phyloP scores from a whole-genome alignment of 2,888 invertebrate genomes.

The Lutraria lutraria region DNA sequence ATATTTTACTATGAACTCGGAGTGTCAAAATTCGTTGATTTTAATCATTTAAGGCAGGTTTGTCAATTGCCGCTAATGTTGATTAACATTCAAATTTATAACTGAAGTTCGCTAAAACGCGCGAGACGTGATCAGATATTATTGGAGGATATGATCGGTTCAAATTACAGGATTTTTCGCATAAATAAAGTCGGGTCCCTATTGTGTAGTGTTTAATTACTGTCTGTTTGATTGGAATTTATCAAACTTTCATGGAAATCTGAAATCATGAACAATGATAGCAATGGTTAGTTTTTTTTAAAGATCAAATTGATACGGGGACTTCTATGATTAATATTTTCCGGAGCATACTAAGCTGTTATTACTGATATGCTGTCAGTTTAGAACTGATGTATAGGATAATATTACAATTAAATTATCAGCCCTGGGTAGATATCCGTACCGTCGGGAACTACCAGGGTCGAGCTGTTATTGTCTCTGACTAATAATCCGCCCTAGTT shows the following conservation, averaged over 20 bases:
- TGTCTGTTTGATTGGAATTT: background rate
- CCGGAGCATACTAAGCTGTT: no score
- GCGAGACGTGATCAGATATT: background rate
- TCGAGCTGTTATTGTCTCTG: no score
- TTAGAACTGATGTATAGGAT: no score
- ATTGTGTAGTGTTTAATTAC: background rate
- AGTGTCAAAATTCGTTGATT: no score
- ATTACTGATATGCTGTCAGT: no score
- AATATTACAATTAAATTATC: no score
- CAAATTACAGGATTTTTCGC: background rate
- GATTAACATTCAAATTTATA: background rate
- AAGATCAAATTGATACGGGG: no score
- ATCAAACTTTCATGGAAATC: conserved; percentile 5
- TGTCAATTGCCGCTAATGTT: background rate
- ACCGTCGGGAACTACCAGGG: no score
- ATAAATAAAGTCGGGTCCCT: background rate
- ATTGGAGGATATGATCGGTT: background rate
- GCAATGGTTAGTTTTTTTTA: background rate
- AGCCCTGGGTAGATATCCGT: no score
- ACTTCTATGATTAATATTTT: no score
- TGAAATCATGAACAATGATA: background rate
- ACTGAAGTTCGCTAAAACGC: background rate
- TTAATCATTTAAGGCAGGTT: background rate
- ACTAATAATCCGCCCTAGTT: no score
- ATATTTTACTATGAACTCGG: no score